Base-by-base conservation (phyloP, 2,888 invertebrate species). In the Diadegma fenestrale region DNA sequence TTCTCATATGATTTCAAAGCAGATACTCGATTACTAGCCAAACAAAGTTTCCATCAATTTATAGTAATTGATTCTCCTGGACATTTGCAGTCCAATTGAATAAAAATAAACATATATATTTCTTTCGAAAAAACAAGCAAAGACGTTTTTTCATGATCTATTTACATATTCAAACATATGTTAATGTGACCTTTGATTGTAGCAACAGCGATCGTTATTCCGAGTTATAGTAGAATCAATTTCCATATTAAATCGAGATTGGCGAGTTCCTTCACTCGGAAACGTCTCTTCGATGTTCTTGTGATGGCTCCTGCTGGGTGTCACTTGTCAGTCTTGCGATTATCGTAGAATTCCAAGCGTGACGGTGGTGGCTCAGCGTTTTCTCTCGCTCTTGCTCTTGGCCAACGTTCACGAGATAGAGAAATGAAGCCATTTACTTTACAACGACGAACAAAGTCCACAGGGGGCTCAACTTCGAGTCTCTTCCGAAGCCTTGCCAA, bases 391-490 rank as follows among this genome's bases (percentile, higher is more conserved):
- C 33, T 37, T 22, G 30, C 19, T 69, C 45, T 41, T 69, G 79
- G 19, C 78, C 51, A 14, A 6, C 83, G 77, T 76, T 77, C 80
- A 33, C 68, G 75, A 69, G 58, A 51, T 45, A 33, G 80, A 82
- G 48, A 68, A 69, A 63, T 61, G 58, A 76, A 86, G 84, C 84
- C 79, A 81, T 76, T 64, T 45, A 54, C 73, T 54, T 78, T 61
- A 54, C 86, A 48, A 84, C 71, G 48, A 84, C 71, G 48, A 82
- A 10, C 19, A 51, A n/a, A 84, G 81, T 61, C 81, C 69, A 88
- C 80, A 82, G 85, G 87, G 84, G 85, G 82, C 85, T 86, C 82
- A 86, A 87, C 86, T 83, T 83, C 79, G 86, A 43, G 37, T 48
- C 22, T 48, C 22, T 66, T 68, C 54, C 10, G 30, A 19, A 48